Conservation (phyloP, 2,113 vertebrate genomes). For the Myrmecophaga tridactyla region DNA sequence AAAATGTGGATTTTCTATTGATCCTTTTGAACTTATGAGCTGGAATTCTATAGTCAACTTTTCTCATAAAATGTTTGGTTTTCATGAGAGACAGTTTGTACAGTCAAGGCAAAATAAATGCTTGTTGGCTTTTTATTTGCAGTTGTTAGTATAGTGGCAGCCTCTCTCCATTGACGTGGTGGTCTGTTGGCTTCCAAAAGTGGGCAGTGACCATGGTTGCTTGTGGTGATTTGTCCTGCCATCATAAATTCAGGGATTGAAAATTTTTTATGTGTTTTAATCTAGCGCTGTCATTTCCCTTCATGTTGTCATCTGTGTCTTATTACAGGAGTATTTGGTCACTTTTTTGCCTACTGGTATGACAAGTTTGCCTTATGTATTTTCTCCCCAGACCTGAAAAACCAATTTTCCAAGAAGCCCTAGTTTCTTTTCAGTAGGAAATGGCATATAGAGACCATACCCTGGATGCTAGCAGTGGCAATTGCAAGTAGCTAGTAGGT, state of each 20-base stretch:
- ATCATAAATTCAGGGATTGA: background rate
- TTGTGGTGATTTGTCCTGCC: background rate
- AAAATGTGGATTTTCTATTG: background rate
- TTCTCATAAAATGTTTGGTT: background rate
- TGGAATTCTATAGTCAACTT: background rate
- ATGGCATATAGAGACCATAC: background rate
- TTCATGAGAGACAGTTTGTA: background rate
- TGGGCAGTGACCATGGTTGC: background rate
- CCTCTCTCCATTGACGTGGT: background rate
- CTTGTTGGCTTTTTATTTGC: background rate
- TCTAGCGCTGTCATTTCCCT: background rate
- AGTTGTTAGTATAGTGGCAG: background rate
- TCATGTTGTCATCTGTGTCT: background rate
- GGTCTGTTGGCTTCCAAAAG: background rate
- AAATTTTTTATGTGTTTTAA: background rate
- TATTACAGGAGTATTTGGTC: background rate
- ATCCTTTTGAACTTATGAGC: background rate
- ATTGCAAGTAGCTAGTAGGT: background rate
- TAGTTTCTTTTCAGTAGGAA: background rate
- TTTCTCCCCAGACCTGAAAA: background rate
- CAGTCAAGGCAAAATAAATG: background rate
- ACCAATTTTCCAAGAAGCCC: background rate
- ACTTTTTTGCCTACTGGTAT: background rate
- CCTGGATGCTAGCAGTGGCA: background rate
- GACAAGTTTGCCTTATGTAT: background rate